Evolutionary conservation across 2,888 invertebrate genomes (phyloP).

Genomic region (Euclidia mi): DNA sequence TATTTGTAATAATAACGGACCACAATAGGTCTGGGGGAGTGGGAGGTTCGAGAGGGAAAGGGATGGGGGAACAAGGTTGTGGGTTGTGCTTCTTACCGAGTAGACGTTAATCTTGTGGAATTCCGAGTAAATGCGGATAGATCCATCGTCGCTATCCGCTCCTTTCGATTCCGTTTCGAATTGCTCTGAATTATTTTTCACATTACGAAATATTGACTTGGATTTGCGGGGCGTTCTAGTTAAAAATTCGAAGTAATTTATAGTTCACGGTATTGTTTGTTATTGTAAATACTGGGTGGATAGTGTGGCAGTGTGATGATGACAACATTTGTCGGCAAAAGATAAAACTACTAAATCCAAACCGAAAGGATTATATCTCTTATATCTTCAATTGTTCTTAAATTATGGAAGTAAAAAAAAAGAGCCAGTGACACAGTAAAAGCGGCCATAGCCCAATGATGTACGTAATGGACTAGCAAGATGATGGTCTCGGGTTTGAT

Average conservation of each 20-base stretch:
- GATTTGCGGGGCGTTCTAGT: slow-evolving; percentile 34
- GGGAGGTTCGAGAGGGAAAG: background rate
- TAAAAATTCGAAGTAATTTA: slow-evolving; percentile 21
- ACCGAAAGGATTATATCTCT: too few relatives aligned
- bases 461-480: too few relatives aligned
- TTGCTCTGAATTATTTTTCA: slow-evolving; percentile 55
- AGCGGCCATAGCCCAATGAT: too few relatives aligned
- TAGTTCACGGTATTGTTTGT: background rate
- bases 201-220: slow-evolving; percentile 39
- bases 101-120: slow-evolving; percentile 75
- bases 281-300: slow-evolving; percentile 14
- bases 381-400: too few relatives aligned
- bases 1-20: slow-evolving; percentile 69
- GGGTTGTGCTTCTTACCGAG: slow-evolving; percentile 53
- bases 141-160: slow-evolving; percentile 61
- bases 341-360: too few relatives aligned
- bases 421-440: too few relatives aligned
- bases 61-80: slow-evolving; percentile 21
- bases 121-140: slow-evolving; percentile 68
- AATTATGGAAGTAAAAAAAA: too few relatives aligned
- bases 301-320: too few relatives aligned
- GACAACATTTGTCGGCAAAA: too few relatives aligned
- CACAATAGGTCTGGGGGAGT: slow-evolving; percentile 40
- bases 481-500: too few relatives aligned
- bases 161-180: slow-evolving; percentile 56